These are phyloP conservation scores for Gadus macrocephalus DNA, from an alignment of 2,113 vertebrate species.

Conservation along the genomic window DNA sequence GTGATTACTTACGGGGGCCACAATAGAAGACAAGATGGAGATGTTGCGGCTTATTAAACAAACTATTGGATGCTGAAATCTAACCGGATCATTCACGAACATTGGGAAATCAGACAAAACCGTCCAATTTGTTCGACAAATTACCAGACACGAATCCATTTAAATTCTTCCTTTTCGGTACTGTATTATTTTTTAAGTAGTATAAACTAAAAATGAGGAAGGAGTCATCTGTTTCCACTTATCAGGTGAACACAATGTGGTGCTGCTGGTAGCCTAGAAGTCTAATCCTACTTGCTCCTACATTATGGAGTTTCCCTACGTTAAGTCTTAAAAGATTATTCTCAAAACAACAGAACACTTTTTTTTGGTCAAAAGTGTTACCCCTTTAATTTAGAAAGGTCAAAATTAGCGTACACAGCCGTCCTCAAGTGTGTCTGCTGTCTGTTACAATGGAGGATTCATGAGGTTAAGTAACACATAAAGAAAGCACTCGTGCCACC, in stretches of 20 bases:
- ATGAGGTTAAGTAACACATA: background rate
- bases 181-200: slow-evolving; percentile 4
- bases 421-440: no score
- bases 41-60: slow-evolving; percentile 30
- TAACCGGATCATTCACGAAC: background rate
- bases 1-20: slow-evolving; percentile 21
- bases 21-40: slow-evolving; percentile 5
- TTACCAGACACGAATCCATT: background rate
- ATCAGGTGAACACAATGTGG: no score
- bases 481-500: slow-evolving; percentile 44
- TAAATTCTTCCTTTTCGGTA: background rate
- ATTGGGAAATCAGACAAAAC: slow-evolving; percentile 8
- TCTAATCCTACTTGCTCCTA: no score
- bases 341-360: no score
- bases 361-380: no score
- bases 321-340: no score
- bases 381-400: no score
- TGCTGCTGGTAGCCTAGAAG: no score
- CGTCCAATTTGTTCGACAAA: background rate
- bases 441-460: no score
- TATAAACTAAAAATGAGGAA: background rate
- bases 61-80: slow-evolving; percentile 6
- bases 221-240: background rate
- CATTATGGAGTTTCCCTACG: no score
- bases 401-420: no score